Evolutionary conservation across 2,113 vertebrate species (phyloP).

Genomic region (Ranitomeya variabilis): DNA sequence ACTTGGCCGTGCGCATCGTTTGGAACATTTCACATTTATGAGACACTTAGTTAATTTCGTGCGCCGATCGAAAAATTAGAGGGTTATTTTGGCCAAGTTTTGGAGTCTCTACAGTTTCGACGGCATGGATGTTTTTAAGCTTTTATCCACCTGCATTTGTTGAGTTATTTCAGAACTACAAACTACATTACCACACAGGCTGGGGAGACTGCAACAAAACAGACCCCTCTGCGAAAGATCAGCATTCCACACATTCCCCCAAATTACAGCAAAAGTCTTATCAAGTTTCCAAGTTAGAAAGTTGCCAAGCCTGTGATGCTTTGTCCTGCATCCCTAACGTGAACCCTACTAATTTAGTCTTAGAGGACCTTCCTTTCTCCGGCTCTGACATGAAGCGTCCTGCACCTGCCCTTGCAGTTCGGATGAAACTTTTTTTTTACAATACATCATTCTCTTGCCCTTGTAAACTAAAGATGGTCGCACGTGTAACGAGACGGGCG

Average conservation of each 20-base stretch:
- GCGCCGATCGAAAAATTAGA: not conserved
- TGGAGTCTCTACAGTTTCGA: not conserved
- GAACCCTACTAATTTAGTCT: not conserved
- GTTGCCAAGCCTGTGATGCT: not conserved
- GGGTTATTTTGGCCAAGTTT: not conserved
- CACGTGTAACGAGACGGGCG: not conserved
- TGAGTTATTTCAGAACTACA: constrained; percentile 17
- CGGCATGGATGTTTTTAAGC: not conserved
- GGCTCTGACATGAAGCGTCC: not conserved
- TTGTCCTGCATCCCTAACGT: not conserved
- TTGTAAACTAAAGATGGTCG: not conserved
- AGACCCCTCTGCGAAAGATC: constrained; percentile 28
- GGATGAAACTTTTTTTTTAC: not conserved
- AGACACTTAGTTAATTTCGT: not conserved
- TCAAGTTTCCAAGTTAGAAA: constrained; percentile 30
- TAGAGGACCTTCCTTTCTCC: not conserved
- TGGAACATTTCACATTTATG: not conserved
- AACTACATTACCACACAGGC: constrained; percentile 2
- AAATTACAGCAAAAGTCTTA: constrained; percentile 40
- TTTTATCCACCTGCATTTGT: constrained; percentile 21
- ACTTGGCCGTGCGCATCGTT: not conserved
- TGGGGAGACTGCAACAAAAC: constrained; percentile 1
- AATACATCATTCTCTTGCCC: not conserved
- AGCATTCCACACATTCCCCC: constrained; percentile 44
- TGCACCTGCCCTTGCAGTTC: constrained; percentile 1